Evolutionary conservation across 2,113 vertebrate species (phyloP).

Genomic region (Lamprotornis superbus): DNA sequence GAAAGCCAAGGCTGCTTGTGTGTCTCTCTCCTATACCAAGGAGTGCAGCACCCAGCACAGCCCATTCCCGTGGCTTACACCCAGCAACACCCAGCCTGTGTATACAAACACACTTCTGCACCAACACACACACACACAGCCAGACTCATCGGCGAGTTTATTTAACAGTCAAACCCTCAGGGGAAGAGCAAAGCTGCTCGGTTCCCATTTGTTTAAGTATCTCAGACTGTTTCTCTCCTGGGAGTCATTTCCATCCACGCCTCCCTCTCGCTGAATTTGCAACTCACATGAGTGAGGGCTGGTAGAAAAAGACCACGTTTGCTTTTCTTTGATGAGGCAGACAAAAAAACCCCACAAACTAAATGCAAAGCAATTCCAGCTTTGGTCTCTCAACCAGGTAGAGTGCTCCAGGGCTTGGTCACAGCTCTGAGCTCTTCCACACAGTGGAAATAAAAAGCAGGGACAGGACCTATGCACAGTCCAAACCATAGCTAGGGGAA

Average conservation of each 20-base stretch:
- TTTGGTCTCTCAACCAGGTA: neutral
- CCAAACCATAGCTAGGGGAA: neutral
- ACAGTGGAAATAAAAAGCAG: neutral
- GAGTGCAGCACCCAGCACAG: neutral
- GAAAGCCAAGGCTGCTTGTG: neutral
- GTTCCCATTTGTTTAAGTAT: conserved; percentile 54
- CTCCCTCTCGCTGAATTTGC: conserved; percentile 5
- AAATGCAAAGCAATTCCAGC: neutral
- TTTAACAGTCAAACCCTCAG: conserved; percentile 36
- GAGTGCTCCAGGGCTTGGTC: neutral
- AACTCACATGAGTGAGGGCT: neutral
- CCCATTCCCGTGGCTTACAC: neutral
- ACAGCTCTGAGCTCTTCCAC: neutral
- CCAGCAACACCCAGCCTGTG: neutral
- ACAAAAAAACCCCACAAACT: neutral
- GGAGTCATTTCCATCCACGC: conserved; percentile 43
- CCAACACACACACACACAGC: neutral
- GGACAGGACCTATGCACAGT: neutral
- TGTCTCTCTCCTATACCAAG: neutral
- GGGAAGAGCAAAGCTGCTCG: neutral
- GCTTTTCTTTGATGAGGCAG: conserved; percentile 6
- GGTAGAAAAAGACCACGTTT: conserved; percentile 6
- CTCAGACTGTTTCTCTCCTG: conserved; percentile 24
- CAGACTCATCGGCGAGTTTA: neutral
- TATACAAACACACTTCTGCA: neutral